phyloP scores from a whole-genome alignment of 2,113 vertebrate genomes.

The Pan troglodytes region NHGRI_mPanTro3-v2.1_pri NC_072398.2:213874501-213875000 shows the following conservation, averaged over 20 bases:
- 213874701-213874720: fast-evolving
- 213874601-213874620: not conserved
- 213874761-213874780: not conserved
- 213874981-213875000: not conserved
- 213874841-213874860: too few relatives aligned
- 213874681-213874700: not conserved
- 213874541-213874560: not conserved
- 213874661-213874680: not conserved
- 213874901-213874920: not conserved
- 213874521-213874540: not conserved
- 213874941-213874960: not conserved
- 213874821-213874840: not conserved
- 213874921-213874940: too few relatives aligned
- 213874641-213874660: not conserved
- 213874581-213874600: not conserved
- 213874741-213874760: fast-evolving
- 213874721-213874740: not conserved
- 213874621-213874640: not conserved
- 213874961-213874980: fast-evolving
- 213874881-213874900: not conserved
- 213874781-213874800: not conserved
- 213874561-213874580: not conserved
- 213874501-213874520: too few relatives aligned
- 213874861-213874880: too few relatives aligned
- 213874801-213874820: not conserved